Evolutionary conservation across 2,797 vertebrate species (phyloP), one percentile per base, ranked within the genome.

Genomic region (Aratinga solstitialis): DNA sequence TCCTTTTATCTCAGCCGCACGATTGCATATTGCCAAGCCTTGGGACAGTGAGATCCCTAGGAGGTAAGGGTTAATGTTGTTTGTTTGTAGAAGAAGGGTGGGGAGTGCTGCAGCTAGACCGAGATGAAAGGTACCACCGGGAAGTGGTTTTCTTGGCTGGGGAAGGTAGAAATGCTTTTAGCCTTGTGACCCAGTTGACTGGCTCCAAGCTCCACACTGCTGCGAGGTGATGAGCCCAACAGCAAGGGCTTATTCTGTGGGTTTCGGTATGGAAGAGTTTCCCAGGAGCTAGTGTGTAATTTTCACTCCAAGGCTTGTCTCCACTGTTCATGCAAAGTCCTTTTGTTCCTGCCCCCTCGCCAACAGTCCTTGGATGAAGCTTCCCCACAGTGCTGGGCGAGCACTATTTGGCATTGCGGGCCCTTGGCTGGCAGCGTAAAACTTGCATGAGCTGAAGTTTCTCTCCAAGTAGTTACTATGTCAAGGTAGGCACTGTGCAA

Each of bases 81-180:
- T 95, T 96, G 95, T 96, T 96, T 96, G 93, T 91, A 77, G 78
- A 71, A 91, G 81, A 69, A 95, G 95, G 96, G 95, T 95, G 94
- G 93, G 94, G 95, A 97, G 95, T 43, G 81, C 96, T 95, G 94
- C 84, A 94, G 95, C 42, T 4, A 26, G 53, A 62, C 88, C 72
- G 86, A 95, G 96, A 94, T 97, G 74, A 97, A 97, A 97, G 94
- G 94, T 96, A 87, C 94, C 95, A 95, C 90, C 61, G 69, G 96
- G 96, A 97, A 95, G 95, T 97, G 95, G 95, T 97, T 97, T 97
- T 96, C 93, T 97, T 97, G 95, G 93, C 94, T 95, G 96, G 59
- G 94, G 84, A 95, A 96, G 93, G 92, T 93, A 96, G 95, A 97
- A 94, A 75, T 87, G 88, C 96, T 95, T 94, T 95, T 90, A 95